Conservation (phyloP, 2,797 vertebrate species). For the Urosaurus nigricauda region DNA sequence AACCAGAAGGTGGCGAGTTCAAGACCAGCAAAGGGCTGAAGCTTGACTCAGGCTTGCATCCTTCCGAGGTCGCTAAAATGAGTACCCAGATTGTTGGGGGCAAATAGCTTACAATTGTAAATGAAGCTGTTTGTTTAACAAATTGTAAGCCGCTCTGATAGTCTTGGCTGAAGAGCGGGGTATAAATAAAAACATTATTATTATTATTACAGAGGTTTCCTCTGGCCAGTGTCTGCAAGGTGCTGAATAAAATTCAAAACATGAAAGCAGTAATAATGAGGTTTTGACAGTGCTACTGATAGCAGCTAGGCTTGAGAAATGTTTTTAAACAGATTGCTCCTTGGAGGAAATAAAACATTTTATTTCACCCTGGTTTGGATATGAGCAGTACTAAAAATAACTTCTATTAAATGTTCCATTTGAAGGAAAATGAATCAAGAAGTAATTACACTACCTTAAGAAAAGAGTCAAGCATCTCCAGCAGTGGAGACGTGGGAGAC, state of each 20-base stretch:
- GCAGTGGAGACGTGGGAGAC: slow-evolving; percentile 1
- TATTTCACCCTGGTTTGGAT: not conserved
- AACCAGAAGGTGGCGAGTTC: no score
- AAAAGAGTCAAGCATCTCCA: slow-evolving; percentile 3
- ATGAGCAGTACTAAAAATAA: slow-evolving; percentile 40
- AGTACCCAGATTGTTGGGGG: no score
- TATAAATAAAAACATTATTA: no score
- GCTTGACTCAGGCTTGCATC: no score
- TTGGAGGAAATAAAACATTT: slow-evolving; percentile 36
- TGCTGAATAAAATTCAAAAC: slow-evolving; percentile 28
- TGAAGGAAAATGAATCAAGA: slow-evolving; percentile 27
- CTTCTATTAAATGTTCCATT: slow-evolving; percentile 22
- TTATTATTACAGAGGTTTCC: not conserved
- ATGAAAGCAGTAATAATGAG: slow-evolving; percentile 37
- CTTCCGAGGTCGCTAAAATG: no score
- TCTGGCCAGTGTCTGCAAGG: slow-evolving; percentile 16
- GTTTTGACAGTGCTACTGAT: slow-evolving; percentile 15
- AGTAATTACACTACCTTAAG: slow-evolving; percentile 27
- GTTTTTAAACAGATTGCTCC: slow-evolving; percentile 31
- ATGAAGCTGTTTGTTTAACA: no score
- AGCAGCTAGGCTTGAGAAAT: slow-evolving; percentile 22
- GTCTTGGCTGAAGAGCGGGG: no score
- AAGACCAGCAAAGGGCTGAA: no score
- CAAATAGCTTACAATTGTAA: no score
- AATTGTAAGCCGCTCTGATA: no score